A percentile compares a stretch with the other conserved stretches of the same genome.
phyloP scores from a whole-genome alignment of 2,113 vertebrate species.

The Melanerpes aurifrons region DNA sequence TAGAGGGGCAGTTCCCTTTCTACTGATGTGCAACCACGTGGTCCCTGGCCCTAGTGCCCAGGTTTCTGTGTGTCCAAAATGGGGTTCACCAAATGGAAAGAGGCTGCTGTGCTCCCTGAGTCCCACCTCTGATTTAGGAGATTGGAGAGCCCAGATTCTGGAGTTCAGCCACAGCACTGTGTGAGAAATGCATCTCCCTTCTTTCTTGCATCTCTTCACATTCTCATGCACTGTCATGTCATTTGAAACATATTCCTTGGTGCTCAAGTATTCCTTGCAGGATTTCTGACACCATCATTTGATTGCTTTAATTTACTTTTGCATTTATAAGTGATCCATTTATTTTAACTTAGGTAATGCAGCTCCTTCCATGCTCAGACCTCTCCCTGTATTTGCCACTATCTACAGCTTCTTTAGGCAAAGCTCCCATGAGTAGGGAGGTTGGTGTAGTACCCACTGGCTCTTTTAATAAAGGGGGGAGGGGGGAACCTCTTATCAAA shows the following conservation, averaged over 20 bases:
- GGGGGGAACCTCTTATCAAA: accelerated
- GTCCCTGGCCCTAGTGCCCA: neutral
- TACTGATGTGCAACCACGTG: accelerated
- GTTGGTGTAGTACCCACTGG: neutral
- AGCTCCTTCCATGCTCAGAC: neutral
- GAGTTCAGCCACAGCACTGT: accelerated
- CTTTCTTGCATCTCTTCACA: neutral
- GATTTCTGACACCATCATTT: constrained; percentile 20
- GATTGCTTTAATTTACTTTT: constrained; percentile 32
- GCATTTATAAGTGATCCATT: constrained; percentile 25
- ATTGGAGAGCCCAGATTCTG: neutral
- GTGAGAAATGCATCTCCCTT: neutral
- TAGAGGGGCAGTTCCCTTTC: neutral
- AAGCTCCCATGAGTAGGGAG: neutral
- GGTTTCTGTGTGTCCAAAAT: neutral
- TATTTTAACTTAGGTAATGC: constrained; percentile 26
- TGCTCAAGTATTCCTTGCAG: constrained; percentile 12
- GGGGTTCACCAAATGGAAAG: neutral
- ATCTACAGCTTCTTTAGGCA: neutral
- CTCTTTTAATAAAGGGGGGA: neutral
- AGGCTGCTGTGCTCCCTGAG: neutral
- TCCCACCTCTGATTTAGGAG: neutral
- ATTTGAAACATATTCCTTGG: neutral
- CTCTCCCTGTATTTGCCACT: neutral
- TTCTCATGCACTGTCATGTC: neutral